Conservation (phyloP, 2,888 invertebrate genomes). For the Limnephilus marmoratus region DNA sequence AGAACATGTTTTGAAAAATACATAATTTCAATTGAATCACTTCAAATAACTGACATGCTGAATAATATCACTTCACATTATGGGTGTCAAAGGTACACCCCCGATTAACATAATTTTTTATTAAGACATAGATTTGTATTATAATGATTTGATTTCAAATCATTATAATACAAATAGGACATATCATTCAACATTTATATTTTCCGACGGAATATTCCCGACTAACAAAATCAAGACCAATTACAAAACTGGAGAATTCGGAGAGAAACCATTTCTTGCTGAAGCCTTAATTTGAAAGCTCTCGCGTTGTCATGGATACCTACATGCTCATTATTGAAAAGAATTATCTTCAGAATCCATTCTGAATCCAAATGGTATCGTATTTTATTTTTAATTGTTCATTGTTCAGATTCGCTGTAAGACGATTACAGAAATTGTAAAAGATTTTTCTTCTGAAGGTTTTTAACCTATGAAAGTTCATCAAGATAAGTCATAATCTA, state of each 20-base stretch:
- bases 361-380: neutral
- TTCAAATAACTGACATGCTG: no score
- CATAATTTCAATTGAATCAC: no score
- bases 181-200: neutral
- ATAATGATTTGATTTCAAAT: neutral
- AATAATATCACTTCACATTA: no score
- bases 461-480: neutral
- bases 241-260: neutral
- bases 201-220: neutral
- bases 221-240: neutral
- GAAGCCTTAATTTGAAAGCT: slow-evolving; percentile 17
- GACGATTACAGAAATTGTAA: neutral
- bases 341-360: neutral
- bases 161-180: no score
- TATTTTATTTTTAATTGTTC: neutral
- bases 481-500: no score
- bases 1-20: no score
- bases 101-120: no score
- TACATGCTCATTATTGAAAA: neutral
- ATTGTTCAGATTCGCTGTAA: neutral
- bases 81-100: no score
- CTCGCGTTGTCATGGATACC: slow-evolving; percentile 14
- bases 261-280: neutral
- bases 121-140: neutral
- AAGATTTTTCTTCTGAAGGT: neutral